Percentiles rank a stretch among this genome's conserved stretches.
phyloP scores from a whole-genome alignment of 2,888 invertebrate genomes.

The Phasia obesa region DNA sequence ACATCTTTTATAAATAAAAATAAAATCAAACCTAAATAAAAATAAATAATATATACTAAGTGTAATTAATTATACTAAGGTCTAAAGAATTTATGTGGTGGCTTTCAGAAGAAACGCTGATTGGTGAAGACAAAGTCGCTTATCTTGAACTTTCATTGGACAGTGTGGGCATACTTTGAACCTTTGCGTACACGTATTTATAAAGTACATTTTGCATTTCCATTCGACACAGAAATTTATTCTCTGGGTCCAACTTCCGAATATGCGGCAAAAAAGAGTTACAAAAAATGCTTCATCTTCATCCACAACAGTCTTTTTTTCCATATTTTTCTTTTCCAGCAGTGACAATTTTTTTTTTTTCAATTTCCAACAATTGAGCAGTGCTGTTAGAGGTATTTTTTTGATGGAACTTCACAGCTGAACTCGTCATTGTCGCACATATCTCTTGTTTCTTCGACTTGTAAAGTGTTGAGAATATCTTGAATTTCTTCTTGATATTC shows the following conservation, averaged over 20 bases:
- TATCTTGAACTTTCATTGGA: conserved; percentile 12
- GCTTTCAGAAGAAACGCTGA: conserved; percentile 6
- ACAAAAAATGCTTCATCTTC: conserved; percentile 7
- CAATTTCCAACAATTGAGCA: conserved; percentile 28
- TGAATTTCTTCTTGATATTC: conserved; percentile 30
- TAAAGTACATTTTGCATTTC: conserved; percentile 25
- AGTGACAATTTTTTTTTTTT: conserved; percentile 17
- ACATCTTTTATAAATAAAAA: too few relatives aligned
- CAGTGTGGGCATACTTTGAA: conserved; percentile 14
- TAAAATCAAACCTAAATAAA: too few relatives aligned
- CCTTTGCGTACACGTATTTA: conserved; percentile 26
- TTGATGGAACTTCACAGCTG: conserved; percentile 19
- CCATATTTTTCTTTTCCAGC: conserved; percentile 28
- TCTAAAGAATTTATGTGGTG: conserved; percentile 8
- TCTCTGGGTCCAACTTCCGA: conserved; percentile 17
- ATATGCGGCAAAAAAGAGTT: conserved; percentile 22
- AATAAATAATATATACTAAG: too few relatives aligned
- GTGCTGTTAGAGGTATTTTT: conserved; percentile 18
- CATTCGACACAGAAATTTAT: conserved; percentile 29
- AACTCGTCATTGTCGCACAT: conserved; percentile 27
- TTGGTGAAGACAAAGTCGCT: conserved; percentile 7
- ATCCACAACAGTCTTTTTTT: conserved; percentile 12
- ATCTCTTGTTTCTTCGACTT: conserved; percentile 23
- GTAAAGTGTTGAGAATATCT: conserved; percentile 40
- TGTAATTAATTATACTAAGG: too few relatives aligned